Base-by-base conservation (phyloP, 1,140 invertebrate species). In the Dolichoris vasculosae region DNA sequence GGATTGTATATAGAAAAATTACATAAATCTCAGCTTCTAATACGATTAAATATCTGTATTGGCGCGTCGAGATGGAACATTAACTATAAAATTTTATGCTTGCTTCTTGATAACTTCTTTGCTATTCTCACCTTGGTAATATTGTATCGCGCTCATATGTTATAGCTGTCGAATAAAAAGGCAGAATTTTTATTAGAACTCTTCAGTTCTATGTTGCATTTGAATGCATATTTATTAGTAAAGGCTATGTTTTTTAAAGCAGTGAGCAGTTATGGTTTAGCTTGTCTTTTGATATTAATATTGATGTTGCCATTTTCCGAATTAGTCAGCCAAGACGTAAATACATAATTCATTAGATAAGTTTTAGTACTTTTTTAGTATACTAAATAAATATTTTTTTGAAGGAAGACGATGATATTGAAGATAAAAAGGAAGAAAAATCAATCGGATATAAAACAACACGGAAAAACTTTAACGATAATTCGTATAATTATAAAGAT, bases 11-110 rank as follows among this genome's bases (percentile, higher is more conserved):
- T 40, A 7, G n/a, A 0, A n/a, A 40, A 64, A 46, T 80, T 80
- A 67, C 64, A 67, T 67, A 80, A 80, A 43, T 73, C 26, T 43
- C 23, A 43, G 11, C 8, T 73, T 73, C 15, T 67, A 67, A 80
- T 80, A 80, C 59, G 26, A 80, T 63, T 46, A 80, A 80, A 64
- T 80, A 15, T 67, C 11, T 67, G 55, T 46, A 63, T 46, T 80
- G 43, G 38, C 43, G 30, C n/a, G 32, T 64, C 15, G 40, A 46
- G 13, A 43, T 64, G 59, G 67, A 80, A 43, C 40, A 46, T 63
- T 67, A 63, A 35, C 77, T 63, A 80, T 80, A 80, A 80, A 80
- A 40, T 43, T 80, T 80, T 80, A 80, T 80, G 40, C 78, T 23
- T 80, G 20, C 78, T 43, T 80, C 59, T 63, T 67, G 59, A 80